A percentile compares a stretch with the other conserved stretches of the same genome.
Conservation (phyloP, 2,113 vertebrate species). For the Mormyrus iriodes region DNA sequence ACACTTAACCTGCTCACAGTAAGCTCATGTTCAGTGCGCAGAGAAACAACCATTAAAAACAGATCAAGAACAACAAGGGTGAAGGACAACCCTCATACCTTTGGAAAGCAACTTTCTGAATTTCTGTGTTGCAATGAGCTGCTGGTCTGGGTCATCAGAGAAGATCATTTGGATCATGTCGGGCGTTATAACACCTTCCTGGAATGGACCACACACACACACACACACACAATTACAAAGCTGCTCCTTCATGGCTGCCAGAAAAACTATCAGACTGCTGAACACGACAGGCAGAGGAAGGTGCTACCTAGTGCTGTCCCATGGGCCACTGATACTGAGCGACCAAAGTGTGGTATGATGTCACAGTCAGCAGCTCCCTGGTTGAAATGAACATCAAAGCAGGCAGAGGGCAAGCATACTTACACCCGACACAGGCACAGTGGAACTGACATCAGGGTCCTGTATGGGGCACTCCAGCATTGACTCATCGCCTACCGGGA, state of each 20-base stretch:
- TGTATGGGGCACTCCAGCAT: constrained; percentile 87
- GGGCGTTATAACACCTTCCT: constrained; percentile 83
- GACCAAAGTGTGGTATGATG: not conserved
- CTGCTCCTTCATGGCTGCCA: not conserved
- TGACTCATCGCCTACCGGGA: constrained; percentile 72
- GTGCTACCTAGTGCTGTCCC: not conserved
- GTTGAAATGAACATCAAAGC: not conserved
- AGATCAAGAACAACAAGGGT: not conserved
- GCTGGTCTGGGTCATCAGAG: constrained; percentile 80
- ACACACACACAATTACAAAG: not conserved
- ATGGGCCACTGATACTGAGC: not conserved
- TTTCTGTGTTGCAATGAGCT: constrained; percentile 83
- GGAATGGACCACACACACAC: constrained; percentile 13
- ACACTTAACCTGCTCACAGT: not conserved
- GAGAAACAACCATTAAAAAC: not conserved
- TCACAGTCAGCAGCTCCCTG: not conserved
- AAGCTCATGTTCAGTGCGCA: not conserved
- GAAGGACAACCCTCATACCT: constrained; percentile 45
- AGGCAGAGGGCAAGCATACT: constrained; percentile 20
- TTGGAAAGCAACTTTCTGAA: constrained; percentile 89
- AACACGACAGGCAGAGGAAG: not conserved
- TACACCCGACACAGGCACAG: constrained; percentile 79
- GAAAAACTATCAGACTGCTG: not conserved
- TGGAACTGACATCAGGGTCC: constrained; percentile 85
- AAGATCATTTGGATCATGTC: constrained; percentile 93